A percentile compares a stretch with the other conserved stretches of the same genome.
Evolutionary conservation across 64 coral and sea anemone genomes (phyloP).

Genomic region (Pocillopora damicornis): DNA sequence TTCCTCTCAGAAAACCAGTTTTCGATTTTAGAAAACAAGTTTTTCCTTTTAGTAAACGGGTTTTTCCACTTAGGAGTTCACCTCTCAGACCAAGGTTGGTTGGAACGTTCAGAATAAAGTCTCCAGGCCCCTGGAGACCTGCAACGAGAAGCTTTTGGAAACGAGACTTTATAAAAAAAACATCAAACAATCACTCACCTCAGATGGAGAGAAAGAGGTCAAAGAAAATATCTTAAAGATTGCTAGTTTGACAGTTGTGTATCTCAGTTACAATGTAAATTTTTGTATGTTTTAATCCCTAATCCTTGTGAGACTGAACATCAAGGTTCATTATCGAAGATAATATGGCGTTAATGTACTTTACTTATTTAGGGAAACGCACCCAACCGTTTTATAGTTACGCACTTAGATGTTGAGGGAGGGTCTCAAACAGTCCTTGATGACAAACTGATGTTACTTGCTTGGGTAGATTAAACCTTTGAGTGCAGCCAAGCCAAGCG

Average conservation of each 20-base stretch:
- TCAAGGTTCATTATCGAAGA: too few relatives aligned
- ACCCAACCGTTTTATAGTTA: too few relatives aligned
- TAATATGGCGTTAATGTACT: too few relatives aligned
- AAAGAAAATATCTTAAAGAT: neutral
- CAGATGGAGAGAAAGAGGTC: neutral
- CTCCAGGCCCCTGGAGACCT: neutral
- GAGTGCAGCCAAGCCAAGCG: too few relatives aligned
- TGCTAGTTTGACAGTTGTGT: neutral
- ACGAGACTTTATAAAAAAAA: neutral
- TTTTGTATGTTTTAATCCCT: too few relatives aligned
- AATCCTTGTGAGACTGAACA: too few relatives aligned
- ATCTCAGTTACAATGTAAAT: neutral
- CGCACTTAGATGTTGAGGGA: too few relatives aligned
- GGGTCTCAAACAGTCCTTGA: too few relatives aligned
- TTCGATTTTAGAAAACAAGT: neutral
- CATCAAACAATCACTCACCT: neutral
- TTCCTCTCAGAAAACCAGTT: neutral
- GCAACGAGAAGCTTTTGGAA: neutral
- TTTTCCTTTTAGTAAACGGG: neutral
- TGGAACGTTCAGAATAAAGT: slow-evolving; percentile 4
- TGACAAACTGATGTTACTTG: too few relatives aligned
- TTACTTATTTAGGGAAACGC: too few relatives aligned
- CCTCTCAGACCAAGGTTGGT: neutral
- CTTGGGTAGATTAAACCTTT: too few relatives aligned
- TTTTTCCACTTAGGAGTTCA: neutral